phyloP scores from a whole-genome alignment of 2,888 invertebrate species.

The Onthophagus sagittarius region DNA sequence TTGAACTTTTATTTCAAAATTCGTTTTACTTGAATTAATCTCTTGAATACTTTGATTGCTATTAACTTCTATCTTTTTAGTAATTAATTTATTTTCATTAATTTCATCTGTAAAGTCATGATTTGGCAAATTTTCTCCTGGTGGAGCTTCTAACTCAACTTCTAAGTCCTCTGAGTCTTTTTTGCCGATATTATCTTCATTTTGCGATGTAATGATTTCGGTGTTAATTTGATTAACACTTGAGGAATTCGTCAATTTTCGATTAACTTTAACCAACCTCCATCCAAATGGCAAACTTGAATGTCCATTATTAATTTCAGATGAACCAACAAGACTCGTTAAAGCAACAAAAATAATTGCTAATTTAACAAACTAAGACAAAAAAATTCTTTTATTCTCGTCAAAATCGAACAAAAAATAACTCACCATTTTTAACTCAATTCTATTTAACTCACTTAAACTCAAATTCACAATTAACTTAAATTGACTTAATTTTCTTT shows the following conservation, averaged over 20 bases:
- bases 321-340: background rate
- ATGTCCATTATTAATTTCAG: background rate
- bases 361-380: background rate
- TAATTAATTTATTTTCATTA: background rate
- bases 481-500: too few species aligned
- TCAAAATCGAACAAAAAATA: background rate
- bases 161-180: background rate
- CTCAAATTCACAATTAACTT: too few species aligned
- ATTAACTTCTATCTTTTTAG: background rate
- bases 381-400: background rate
- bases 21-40: too few species aligned
- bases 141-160: background rate
- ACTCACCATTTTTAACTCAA: background rate
- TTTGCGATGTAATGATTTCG: background rate
- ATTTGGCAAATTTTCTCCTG: background rate
- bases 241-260: background rate
- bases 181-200: background rate
- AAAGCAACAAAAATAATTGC: background rate
- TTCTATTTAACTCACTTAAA: too few species aligned
- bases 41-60: background rate
- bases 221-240: background rate
- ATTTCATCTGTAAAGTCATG: background rate
- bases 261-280: background rate
- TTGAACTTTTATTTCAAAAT: too few species aligned
- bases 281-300: constrained; percentile 7